These are phyloP conservation scores for Prolemur simus DNA, from an alignment of 2,113 vertebrate genomes.

Conservation along the genomic window DNA sequence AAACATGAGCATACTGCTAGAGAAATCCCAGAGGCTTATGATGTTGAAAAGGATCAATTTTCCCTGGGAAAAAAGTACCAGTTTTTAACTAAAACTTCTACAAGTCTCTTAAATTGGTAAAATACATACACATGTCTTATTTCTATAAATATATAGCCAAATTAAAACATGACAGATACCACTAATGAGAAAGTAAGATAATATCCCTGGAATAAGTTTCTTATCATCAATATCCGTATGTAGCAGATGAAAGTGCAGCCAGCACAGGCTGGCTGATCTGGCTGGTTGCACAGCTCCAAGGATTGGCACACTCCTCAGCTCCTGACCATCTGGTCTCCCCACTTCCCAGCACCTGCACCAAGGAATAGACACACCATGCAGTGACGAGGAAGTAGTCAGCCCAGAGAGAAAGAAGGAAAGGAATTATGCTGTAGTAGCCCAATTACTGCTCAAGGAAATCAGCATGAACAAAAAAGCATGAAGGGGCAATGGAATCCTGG, in stretches of 20 bases:
- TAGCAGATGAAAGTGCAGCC: neutral
- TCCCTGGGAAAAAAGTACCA: neutral
- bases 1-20: neutral
- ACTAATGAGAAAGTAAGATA: constrained; percentile 17
- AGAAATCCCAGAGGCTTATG: neutral
- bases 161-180: neutral
- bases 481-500: neutral
- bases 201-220: neutral
- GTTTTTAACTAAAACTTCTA: neutral
- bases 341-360: neutral
- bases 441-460: neutral
- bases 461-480: neutral
- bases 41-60: neutral
- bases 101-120: neutral
- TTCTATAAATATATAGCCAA: neutral
- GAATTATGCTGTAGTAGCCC: neutral
- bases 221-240: neutral
- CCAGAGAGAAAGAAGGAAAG: neutral
- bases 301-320: rapidly evolving
- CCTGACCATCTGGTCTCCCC: neutral
- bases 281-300: neutral
- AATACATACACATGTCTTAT: neutral
- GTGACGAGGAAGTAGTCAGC: neutral
- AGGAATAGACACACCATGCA: neutral
- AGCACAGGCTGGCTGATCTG: neutral